phyloP scores from a whole-genome alignment of 2,113 vertebrate genomes.

The Corythaixoides concolor region DNA sequence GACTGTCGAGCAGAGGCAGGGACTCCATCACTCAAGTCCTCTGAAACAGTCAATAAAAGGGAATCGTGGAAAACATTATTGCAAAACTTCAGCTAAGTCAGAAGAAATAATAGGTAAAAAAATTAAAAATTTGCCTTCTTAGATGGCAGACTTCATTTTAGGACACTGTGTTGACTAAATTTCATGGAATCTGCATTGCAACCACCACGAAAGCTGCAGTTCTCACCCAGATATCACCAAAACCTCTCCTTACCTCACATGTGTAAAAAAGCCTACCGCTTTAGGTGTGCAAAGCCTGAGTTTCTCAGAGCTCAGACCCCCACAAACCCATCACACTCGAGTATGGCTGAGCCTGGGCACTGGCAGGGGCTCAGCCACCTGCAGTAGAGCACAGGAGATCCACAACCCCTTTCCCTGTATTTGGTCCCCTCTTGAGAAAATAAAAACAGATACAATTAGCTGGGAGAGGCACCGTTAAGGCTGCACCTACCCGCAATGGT shows the following conservation, averaged over 20 bases:
- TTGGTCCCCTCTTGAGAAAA: background rate
- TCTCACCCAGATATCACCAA: background rate
- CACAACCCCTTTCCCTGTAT: background rate
- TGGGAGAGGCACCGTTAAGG: background rate
- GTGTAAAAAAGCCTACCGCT: background rate
- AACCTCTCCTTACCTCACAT: background rate
- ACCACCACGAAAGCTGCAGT: background rate
- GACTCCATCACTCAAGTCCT: background rate
- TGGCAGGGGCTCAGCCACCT: background rate
- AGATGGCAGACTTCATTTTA: background rate
- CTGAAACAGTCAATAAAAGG: background rate
- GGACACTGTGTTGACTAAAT: background rate
- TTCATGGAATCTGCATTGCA: background rate
- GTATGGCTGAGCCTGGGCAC: background rate
- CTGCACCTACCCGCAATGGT: background rate
- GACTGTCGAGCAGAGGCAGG: background rate
- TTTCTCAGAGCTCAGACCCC: background rate
- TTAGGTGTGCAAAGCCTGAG: background rate
- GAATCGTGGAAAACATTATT: background rate
- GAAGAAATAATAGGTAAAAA: background rate
- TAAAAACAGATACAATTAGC: background rate
- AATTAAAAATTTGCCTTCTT: background rate
- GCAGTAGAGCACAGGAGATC: background rate
- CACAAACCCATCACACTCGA: background rate
- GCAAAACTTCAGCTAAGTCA: background rate